Conservation (phyloP, 2,888 invertebrate species). For the Argyra leucocephala region DNA sequence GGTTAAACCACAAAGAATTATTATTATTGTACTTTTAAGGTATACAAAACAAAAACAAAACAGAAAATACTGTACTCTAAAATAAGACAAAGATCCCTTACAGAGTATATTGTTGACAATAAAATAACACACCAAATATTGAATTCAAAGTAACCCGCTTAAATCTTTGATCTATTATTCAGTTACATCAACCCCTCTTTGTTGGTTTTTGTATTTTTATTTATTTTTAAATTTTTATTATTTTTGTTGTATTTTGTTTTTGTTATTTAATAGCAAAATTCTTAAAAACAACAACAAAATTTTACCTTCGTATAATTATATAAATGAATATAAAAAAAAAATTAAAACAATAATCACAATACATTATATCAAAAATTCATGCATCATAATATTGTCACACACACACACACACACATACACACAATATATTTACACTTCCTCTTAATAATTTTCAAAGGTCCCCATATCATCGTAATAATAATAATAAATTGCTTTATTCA, state of each 20-base stretch:
- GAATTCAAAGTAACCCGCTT: slow-evolving; percentile 1
- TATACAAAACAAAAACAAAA: neutral
- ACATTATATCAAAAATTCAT: neutral
- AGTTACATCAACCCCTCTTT: slow-evolving; percentile 5
- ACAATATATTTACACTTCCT: no score
- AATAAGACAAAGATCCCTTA: neutral
- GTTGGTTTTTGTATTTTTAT: neutral
- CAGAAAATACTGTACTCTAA: neutral
- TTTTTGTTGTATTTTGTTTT: neutral
- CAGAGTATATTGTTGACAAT: no score
- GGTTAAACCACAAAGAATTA: neutral
- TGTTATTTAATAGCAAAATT: neutral
- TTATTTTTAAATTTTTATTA: neutral
- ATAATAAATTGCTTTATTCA: neutral
- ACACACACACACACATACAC: no score
- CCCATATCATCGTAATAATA: neutral
- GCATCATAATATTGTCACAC: neutral
- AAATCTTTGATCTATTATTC: slow-evolving; percentile 3
- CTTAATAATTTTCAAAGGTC: neutral
- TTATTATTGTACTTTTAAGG: neutral
- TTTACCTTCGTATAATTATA: neutral
- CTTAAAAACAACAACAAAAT: neutral
- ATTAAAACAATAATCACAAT: neutral
- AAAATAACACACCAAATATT: neutral
- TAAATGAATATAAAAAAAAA: neutral